Evolutionary conservation across 1,140 invertebrate species (phyloP).

Genomic region (Scaptomyza pallida): DNA sequence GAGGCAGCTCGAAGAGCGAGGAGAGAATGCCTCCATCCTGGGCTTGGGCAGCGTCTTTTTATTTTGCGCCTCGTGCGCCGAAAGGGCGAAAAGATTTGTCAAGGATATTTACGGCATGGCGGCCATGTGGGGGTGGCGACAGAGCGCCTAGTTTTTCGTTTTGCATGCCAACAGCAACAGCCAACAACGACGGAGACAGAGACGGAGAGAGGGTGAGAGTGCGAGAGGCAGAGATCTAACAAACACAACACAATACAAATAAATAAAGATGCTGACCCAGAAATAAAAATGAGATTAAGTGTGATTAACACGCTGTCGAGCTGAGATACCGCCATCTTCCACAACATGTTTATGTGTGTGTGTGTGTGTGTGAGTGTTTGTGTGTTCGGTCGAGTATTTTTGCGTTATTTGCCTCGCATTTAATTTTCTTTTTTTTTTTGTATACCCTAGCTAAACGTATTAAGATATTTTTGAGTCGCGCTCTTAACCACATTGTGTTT

Average conservation of each 20-base stretch:
- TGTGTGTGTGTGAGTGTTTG: constrained; percentile 10
- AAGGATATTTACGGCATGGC: constrained; percentile 76
- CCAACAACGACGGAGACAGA: background rate
- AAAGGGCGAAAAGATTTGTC: constrained; percentile 82
- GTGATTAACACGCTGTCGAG: constrained; percentile 80
- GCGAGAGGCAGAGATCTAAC: constrained; percentile 20
- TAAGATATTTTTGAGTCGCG: no score
- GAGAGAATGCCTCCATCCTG: background rate
- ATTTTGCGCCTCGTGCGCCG: constrained; percentile 75
- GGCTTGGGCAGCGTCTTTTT: constrained; percentile 66
- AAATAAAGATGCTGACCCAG: constrained; percentile 82
- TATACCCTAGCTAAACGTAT: background rate
- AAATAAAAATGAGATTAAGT: constrained; percentile 83
- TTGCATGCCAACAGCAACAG: constrained; percentile 55
- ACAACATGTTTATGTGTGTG: constrained; percentile 34
- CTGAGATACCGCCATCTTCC: constrained; percentile 58
- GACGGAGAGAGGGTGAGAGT: background rate
- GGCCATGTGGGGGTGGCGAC: constrained; percentile 13
- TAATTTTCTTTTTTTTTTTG: constrained; percentile 3
- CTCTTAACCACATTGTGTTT: no score
- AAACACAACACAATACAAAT: constrained; percentile 44
- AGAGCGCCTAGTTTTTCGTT: constrained; percentile 51
- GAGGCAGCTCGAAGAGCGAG: background rate
- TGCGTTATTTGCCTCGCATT: constrained; percentile 44
- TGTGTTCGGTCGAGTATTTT: constrained; percentile 33